phyloP scores from a whole-genome alignment of 2,888 invertebrate species.

The Cepaea hortensis region DNA sequence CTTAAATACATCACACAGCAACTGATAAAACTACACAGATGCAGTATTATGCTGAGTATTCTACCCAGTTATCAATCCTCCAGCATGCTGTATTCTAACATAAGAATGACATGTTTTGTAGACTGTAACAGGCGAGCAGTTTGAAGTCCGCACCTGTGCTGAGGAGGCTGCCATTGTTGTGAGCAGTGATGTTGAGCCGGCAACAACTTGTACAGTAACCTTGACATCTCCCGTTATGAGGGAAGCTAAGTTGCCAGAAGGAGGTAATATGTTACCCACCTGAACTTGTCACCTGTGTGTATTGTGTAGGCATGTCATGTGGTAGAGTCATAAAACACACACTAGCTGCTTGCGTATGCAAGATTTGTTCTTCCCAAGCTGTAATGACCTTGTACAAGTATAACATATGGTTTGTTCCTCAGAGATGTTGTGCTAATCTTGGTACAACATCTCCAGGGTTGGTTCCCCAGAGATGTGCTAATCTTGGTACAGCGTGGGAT shows the following conservation, averaged over 20 bases:
- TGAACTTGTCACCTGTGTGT: neutral
- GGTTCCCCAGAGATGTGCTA: too few relatives aligned
- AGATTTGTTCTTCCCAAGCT: neutral
- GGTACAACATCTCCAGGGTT: too few relatives aligned
- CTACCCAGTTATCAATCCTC: neutral
- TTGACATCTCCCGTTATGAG: conserved; percentile 95
- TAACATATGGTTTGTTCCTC: too few relatives aligned
- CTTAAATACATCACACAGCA: too few relatives aligned
- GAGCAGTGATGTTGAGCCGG: conserved; percentile 83
- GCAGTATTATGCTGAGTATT: too few relatives aligned
- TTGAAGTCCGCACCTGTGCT: conserved; percentile 88
- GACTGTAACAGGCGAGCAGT: conserved; percentile 84
- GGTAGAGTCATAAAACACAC: neutral
- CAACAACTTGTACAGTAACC: conserved; percentile 85
- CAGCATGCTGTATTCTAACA: neutral
- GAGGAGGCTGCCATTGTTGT: conserved; percentile 90
- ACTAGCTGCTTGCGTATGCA: neutral
- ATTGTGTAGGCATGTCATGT: neutral
- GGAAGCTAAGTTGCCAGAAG: conserved; percentile 78
- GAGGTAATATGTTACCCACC: conserved; percentile 58
- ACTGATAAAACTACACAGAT: too few relatives aligned
- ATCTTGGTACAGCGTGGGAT: too few relatives aligned
- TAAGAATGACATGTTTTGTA: conserved; percentile 53
- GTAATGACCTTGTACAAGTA: too few relatives aligned
- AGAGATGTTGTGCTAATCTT: too few relatives aligned